These are phyloP conservation scores for Platichthys stellatus DNA, from an alignment of 2,113 vertebrate species.

Conservation along the genomic window DNA sequence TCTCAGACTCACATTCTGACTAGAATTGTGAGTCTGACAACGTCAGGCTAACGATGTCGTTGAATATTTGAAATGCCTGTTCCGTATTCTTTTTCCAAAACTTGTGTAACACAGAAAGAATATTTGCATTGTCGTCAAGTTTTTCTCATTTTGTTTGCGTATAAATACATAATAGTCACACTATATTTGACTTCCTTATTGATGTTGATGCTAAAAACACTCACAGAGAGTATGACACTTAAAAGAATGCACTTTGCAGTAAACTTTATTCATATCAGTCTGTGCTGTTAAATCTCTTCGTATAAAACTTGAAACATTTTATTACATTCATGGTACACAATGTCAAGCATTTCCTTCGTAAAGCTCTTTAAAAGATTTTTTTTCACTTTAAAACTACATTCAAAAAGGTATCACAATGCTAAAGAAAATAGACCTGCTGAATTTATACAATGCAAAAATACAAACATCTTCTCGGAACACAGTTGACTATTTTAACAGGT, in stretches of 20 bases:
- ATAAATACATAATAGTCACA: too few relatives aligned
- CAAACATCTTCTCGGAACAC: conserved; percentile 29
- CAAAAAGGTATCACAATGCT: conserved; percentile 42
- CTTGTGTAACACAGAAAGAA: not conserved
- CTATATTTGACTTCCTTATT: too few relatives aligned
- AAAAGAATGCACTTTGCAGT: conserved; percentile 22
- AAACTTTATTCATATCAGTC: conserved; percentile 58
- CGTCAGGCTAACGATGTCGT: too few relatives aligned
- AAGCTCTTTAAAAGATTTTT: conserved; percentile 2
- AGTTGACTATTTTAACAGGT: not conserved
- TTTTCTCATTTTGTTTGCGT: too few relatives aligned
- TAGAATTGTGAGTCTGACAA: too few relatives aligned
- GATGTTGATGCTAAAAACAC: not conserved
- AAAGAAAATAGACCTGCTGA: conserved; percentile 34
- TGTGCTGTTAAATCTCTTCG: conserved; percentile 39
- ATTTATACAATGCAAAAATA: conserved; percentile 44
- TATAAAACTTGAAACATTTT: conserved; percentile 45
- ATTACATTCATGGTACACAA: conserved; percentile 68
- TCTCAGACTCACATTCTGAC: too few relatives aligned
- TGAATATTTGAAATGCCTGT: conserved; percentile 23
- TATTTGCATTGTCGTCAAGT: not conserved
- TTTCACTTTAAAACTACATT: conserved; percentile 43
- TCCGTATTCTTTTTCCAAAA: not conserved
- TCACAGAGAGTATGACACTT: not conserved
- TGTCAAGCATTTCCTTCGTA: conserved; percentile 78